Conservation (phyloP, 2,888 invertebrate genomes). For the Chymomyza procnemis region DNA sequence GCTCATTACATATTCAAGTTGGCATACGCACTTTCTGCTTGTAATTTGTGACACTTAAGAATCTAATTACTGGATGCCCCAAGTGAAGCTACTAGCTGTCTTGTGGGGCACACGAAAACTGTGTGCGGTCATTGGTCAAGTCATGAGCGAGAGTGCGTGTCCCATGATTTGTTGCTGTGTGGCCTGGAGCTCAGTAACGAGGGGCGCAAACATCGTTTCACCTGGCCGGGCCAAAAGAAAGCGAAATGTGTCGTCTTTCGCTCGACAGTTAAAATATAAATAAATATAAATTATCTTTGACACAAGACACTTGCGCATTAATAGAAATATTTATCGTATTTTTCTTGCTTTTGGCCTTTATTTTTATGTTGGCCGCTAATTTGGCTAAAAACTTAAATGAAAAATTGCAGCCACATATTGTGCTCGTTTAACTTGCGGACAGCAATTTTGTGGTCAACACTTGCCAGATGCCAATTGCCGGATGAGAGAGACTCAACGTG, state of each 20-base stretch:
- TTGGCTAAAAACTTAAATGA: constrained; percentile 1
- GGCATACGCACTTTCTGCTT: constrained; percentile 56
- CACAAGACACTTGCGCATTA: constrained; percentile 10
- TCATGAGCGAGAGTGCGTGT: constrained; percentile 1
- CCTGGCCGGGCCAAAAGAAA: not conserved
- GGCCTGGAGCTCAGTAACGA: not conserved
- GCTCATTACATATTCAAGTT: constrained; percentile 31
- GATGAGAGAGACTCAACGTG: not conserved
- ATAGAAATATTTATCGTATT: constrained; percentile 2
- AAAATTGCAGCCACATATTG: constrained; percentile 4
- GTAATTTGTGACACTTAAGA: constrained; percentile 60
- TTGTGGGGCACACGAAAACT: not conserved
- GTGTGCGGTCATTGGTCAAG: constrained; percentile 12
- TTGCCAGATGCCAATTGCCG: constrained; percentile 1
- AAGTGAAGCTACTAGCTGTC: not conserved
- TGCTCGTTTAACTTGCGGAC: not conserved
- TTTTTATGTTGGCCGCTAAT: not conserved
- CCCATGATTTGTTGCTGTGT: not conserved
- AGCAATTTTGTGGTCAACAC: not conserved
- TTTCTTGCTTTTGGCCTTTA: not conserved
- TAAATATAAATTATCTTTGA: constrained; percentile 33
- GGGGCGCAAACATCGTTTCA: not conserved
- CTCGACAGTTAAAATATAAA: constrained; percentile 6
- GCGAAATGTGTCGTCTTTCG: not conserved
- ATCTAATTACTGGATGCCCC: constrained; percentile 50